Conservation (phyloP, 2,888 invertebrate genomes). For the Abscondita cerata region DNA sequence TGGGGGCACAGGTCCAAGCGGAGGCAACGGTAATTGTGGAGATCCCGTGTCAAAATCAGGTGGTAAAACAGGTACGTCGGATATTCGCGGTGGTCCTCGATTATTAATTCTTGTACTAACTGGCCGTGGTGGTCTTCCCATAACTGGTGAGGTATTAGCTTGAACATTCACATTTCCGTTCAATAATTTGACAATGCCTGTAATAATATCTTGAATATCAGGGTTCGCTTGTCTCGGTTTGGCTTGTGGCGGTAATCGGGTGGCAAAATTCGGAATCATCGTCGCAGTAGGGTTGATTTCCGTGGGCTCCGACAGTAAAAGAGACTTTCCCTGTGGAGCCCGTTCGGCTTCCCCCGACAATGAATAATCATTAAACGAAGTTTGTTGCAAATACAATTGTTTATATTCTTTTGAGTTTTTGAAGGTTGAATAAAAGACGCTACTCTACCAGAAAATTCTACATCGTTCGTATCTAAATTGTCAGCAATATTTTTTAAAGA, state of each 20-base stretch:
- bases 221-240: conserved; percentile 68
- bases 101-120: conserved; percentile 84
- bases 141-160: conserved; percentile 70
- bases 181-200: conserved; percentile 85
- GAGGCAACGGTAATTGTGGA: conserved; percentile 59
- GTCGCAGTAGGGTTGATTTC: conserved; percentile 59
- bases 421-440: conserved; percentile 64
- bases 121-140: conserved; percentile 69
- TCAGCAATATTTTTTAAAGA: conserved; percentile 66
- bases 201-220: conserved; percentile 90
- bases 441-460: conserved; percentile 57
- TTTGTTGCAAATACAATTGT: conserved; percentile 21
- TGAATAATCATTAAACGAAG: conserved; percentile 49
- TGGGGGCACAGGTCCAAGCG: conserved; percentile 60
- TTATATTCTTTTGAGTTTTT: conserved; percentile 60
- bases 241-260: conserved; percentile 57
- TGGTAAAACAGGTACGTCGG: conserved; percentile 75
- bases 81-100: conserved; percentile 85
- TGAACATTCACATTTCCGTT: conserved; percentile 90
- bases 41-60: conserved; percentile 70
- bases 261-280: conserved; percentile 63
- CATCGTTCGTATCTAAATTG: conserved; percentile 58
- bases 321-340: conserved; percentile 76
- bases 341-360: conserved; percentile 78
- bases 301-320: conserved; percentile 72